phyloP scores from a whole-genome alignment of 2,797 vertebrate genomes.

The Ataeniobius toweri region DNA sequence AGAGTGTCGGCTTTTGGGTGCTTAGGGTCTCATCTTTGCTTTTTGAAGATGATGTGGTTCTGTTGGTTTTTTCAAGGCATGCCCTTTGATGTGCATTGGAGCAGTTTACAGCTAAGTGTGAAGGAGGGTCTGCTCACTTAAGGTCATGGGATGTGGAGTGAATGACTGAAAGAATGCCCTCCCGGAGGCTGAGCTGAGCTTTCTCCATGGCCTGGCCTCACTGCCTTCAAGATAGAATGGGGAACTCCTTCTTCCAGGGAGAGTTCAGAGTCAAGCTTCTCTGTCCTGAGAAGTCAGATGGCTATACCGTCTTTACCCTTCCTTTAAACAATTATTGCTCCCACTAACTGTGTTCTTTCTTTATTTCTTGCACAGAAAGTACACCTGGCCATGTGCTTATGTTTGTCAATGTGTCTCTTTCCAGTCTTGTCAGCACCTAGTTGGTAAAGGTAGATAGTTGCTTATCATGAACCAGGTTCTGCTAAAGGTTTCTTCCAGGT shows the following conservation, averaged over 20 bases:
- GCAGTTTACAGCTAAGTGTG: not conserved
- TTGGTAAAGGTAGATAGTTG: not conserved
- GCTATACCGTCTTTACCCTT: not conserved
- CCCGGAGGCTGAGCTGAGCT: not conserved
- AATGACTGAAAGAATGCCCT: not conserved
- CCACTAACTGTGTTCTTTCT: not conserved
- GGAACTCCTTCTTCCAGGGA: not conserved
- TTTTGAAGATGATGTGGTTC: not conserved
- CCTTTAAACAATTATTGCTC: not conserved
- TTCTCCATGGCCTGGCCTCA: not conserved
- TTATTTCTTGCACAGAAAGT: not conserved
- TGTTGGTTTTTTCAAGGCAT: not conserved
- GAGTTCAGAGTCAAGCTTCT: not conserved
- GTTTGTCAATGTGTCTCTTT: not conserved
- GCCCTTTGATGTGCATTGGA: not conserved
- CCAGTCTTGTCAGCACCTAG: not conserved
- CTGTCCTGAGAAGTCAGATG: not conserved
- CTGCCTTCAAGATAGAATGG: not conserved
- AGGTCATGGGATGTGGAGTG: not conserved
- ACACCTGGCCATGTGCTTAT: not conserved
- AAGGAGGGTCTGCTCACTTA: not conserved
- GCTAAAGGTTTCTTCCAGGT: not conserved
- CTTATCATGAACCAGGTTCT: not conserved
- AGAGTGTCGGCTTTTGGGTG: not conserved
- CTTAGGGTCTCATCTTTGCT: not conserved